Evolutionary conservation across 2,113 vertebrate genomes (phyloP), one percentile per base, ranked within the genome.

Genomic region (Odontophorus gujanensis): DNA sequence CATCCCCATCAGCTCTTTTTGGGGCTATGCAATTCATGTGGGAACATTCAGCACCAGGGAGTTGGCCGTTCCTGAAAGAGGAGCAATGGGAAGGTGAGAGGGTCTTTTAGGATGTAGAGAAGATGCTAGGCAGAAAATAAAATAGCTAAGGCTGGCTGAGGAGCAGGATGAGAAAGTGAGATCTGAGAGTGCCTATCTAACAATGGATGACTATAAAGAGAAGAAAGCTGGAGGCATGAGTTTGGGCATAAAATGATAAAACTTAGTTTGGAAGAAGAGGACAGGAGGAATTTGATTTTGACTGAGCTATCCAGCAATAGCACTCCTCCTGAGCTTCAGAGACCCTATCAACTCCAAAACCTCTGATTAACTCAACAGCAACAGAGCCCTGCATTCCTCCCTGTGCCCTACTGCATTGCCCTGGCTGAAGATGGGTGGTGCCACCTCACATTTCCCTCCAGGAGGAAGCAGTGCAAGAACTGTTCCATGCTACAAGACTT

Each of bases 11-110:
- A 21, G 36, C 28, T 40, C 30, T 22, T 30, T 32, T n/a, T 19
- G 19, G 53, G 34, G 42, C 34, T 13, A 4, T 21, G 67, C 2
- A 28, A 6, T 19, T 85, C 62, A 24, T 13, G 15, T 16, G 63
- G 36, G 65, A 89, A 4, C 25, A 48, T 8, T 62, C 43, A 53
- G 18, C 9, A 7, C 20, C 24, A 55, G 14, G 21, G 45, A 1
- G 0, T 11, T 1, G 1, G 6, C 25, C 59, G 40, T 15, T 16
- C 9, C 30, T 43, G 19, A 40, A 78, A 13, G 2, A 88, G 20
- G 13, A 77, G 38, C 13, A 48, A 57, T 42, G 28, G 38, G n/a
- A 15, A 2, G 1, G 19, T 43, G 45, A 74, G 8, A 63, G 6
- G 7, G 2, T 1, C 32, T 62, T 58, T 32, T 18, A 68, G 26